Evolutionary conservation across 2,888 invertebrate species (phyloP), one percentile per base, ranked within the genome.

Genomic region (Melanostoma mellinum): DNA sequence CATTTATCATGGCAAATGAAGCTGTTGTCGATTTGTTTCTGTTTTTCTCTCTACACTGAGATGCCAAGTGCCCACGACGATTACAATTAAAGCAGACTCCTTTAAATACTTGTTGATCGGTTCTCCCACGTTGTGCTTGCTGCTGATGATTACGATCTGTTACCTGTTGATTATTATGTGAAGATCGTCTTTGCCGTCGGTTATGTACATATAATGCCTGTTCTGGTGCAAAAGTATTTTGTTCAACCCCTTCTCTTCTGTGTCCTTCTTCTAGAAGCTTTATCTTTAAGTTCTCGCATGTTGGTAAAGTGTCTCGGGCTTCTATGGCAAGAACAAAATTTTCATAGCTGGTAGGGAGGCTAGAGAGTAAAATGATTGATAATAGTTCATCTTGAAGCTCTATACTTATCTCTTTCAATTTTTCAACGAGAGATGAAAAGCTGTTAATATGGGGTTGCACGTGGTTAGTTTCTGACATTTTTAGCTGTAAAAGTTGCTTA

Each of bases 321-420:
- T 86, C 85, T 2, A 86, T 82, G 5, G 80, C 85, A 2, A 85
- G 44, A 1, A 86, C 79, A 20, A 86, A 84, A 8, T 65, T 85
- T 30, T 85, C 85, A 36, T 67, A 85, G 0, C 48, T 30, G 36
- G 68, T 72, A 33, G 86, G 81, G 6, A 86, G 48, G 10, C 84
- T 78, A 8, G 85, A 80, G 3, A 86, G 63, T 30, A 86, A 60
- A 3, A 85, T 84, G 20, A 84, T 86, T 0, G 56, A 50, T 20
- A 81, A 60, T 6, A 85, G 48, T n/a, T 81, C 84, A 0, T 79
- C 72, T 40, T 55, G 63, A 5, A 85, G 8, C 5, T 46, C 4
- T 6, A 81, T 10, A 6, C 46, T 74, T 3, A 85, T 53, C 52
- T 81, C 81, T 8, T n/a, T 63, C 36, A 86, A 36, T 53, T 60